phyloP scores from a whole-genome alignment of 2,888 invertebrate genomes.

The Drosophila yooni region DNA sequence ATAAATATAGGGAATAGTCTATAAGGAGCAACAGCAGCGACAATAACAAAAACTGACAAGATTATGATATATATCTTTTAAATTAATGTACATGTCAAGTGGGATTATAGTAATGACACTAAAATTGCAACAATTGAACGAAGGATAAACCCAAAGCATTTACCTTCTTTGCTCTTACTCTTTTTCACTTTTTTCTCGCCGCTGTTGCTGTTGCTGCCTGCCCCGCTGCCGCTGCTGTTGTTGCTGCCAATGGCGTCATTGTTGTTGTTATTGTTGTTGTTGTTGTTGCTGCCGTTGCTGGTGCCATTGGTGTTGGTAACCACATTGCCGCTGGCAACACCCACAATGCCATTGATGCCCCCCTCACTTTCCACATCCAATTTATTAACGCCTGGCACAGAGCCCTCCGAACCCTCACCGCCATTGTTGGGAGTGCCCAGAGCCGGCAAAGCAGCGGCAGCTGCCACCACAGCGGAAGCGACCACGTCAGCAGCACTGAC shows the following conservation, averaged over 20 bases:
- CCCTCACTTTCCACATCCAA: constrained; percentile 49
- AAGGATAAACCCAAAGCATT: constrained; percentile 84
- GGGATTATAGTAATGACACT: constrained; percentile 48
- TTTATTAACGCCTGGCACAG: constrained; percentile 78
- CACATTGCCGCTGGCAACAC: constrained; percentile 26
- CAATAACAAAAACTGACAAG: neutral
- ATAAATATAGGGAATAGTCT: neutral
- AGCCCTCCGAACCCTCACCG: constrained; percentile 85
- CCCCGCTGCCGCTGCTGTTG: constrained; percentile 70
- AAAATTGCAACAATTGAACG: constrained; percentile 76
- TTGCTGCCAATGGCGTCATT: constrained; percentile 45
- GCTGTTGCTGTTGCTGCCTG: constrained; percentile 76
- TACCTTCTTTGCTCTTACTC: constrained; percentile 86
- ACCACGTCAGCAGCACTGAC: constrained; percentile 69
- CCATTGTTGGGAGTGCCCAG: constrained; percentile 85
- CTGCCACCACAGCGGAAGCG: constrained; percentile 66
- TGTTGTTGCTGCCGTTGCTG: constrained; percentile 39
- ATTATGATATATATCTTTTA: neutral
- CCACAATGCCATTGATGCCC: constrained; percentile 36
- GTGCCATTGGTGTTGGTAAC: constrained; percentile 49
- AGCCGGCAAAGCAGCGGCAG: constrained; percentile 63
- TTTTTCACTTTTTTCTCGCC: constrained; percentile 85
- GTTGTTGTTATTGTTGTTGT: constrained; percentile 48
- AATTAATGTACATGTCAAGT: neutral
- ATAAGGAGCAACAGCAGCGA: neutral